Base-by-base conservation (phyloP, 2,113 vertebrate genomes). In the Prolemur simus region DNA sequence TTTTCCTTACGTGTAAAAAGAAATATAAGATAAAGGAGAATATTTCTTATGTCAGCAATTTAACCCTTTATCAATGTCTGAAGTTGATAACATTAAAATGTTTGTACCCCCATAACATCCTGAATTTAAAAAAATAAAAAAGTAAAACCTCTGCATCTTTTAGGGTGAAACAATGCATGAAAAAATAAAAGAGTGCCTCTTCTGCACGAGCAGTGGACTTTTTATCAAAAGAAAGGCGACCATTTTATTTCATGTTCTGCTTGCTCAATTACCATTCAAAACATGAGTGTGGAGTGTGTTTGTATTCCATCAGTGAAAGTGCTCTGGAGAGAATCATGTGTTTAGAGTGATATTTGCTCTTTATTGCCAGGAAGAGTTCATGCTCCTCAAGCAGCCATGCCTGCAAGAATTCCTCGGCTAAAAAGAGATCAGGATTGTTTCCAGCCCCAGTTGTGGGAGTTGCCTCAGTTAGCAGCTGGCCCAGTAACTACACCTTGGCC, bases 71-170 rank as follows among this genome's bases (percentile, higher is more conserved):
- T 80, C 64, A 25, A 0, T 92, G 76, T 90, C 34, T 94, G 56
- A 88, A 82, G 23, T 90, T 54, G 17, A 97, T 89, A 34, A 74
- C 56, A 78, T 91, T 96, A 69, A 94, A 42, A 42, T 42, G 42
- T 42, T 42, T 42, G 42, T 42, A 42, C 42, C 42, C 42, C 42
- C 42, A 42, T 42, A 42, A 5, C 42, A 42, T 42, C 42, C 42
- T 42, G 42, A 42, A 42, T 42, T 42, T 42, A 42, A 42, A 6
- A 42, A 42, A 42, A 42, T 42, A 42, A 42, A 42, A 42, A 42
- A 42, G 5, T 42, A 42, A 42, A 78, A 69, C 34, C 11, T 90
- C 47, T 66, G n/a, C 39, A 56, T 89, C 20, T 83, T 49, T 82
- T 77, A 54, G 18, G 29, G 37, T 11, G 52, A 95, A 92, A 77